phyloP scores from a whole-genome alignment of 2,888 invertebrate genomes.

The Troides oblongomaculatus region DNA sequence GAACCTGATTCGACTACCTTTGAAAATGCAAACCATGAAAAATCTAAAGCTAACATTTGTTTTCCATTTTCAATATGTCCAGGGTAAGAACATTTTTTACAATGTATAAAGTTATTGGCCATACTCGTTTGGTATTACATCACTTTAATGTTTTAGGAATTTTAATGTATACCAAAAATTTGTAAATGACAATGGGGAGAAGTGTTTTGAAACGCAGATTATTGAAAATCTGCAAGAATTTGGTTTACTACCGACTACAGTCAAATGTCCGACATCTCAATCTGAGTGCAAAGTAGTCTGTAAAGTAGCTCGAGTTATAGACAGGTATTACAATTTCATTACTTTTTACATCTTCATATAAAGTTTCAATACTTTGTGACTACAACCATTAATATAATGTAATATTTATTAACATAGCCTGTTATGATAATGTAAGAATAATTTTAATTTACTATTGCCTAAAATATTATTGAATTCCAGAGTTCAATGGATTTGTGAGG shows the following conservation, averaged over 20 bases:
- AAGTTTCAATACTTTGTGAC: background rate
- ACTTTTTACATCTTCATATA: background rate
- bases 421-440: background rate
- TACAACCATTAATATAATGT: background rate
- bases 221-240: constrained; percentile 56
- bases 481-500: constrained; percentile 67
- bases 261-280: constrained; percentile 51
- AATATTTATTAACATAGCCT: background rate
- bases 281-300: constrained; percentile 55
- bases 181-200: constrained; percentile 43
- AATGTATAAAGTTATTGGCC: background rate
- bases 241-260: constrained; percentile 51
- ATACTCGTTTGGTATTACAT: background rate
- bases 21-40: constrained; percentile 48
- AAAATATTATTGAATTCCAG: constrained; percentile 43
- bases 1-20: constrained; percentile 76
- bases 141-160: constrained; percentile 51
- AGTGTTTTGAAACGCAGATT: constrained; percentile 54
- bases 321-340: constrained; percentile 47
- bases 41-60: constrained; percentile 41
- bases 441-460: constrained; percentile 1
- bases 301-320: constrained; percentile 63
- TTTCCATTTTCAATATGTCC: constrained; percentile 59
- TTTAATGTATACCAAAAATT: constrained; percentile 56
- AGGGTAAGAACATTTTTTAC: constrained; percentile 43